Conservation (phyloP, 2,113 vertebrate genomes). For the Clarias batrachus region DNA sequence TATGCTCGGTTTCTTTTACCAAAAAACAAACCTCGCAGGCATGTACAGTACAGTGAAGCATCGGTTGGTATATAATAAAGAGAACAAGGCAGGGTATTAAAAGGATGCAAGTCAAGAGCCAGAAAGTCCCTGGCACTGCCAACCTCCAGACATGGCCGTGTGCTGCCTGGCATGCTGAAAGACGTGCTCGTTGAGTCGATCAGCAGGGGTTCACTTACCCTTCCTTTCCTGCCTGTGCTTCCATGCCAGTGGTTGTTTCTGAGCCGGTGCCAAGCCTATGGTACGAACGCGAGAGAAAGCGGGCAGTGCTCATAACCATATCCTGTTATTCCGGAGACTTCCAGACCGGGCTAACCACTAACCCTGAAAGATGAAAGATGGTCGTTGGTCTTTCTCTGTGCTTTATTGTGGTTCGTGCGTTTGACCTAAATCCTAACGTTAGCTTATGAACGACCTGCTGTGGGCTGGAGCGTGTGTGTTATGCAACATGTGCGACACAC, state of each 20-base stretch:
- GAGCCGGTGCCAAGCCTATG: constrained; percentile 55
- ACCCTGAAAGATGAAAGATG: constrained; percentile 62
- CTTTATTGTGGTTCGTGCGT: not conserved
- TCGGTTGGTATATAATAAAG: not conserved
- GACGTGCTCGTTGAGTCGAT: constrained; percentile 41
- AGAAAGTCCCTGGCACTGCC: constrained; percentile 57
- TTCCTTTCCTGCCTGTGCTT: not conserved
- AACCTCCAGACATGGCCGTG: constrained; percentile 63
- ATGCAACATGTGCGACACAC: not conserved
- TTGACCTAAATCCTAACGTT: not conserved
- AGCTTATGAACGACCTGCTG: constrained; percentile 13
- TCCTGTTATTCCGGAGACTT: constrained; percentile 69
- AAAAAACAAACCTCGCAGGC: constrained; percentile 60
- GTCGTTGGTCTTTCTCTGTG: constrained; percentile 31
- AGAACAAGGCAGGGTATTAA: constrained; percentile 48
- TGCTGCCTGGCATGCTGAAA: constrained; percentile 59
- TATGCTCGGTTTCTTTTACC: constrained; percentile 48
- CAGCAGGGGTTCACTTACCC: constrained; percentile 23
- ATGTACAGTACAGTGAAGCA: not conserved
- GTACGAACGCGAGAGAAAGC: constrained; percentile 56
- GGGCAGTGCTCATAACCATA: constrained; percentile 59
- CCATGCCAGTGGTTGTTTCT: constrained; percentile 56
- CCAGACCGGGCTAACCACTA: constrained; percentile 61
- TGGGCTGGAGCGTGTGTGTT: not conserved
- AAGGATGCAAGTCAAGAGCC: constrained; percentile 54